Conservation (phyloP, 2,888 invertebrate species). For the Mellilla xanthometata region DNA sequence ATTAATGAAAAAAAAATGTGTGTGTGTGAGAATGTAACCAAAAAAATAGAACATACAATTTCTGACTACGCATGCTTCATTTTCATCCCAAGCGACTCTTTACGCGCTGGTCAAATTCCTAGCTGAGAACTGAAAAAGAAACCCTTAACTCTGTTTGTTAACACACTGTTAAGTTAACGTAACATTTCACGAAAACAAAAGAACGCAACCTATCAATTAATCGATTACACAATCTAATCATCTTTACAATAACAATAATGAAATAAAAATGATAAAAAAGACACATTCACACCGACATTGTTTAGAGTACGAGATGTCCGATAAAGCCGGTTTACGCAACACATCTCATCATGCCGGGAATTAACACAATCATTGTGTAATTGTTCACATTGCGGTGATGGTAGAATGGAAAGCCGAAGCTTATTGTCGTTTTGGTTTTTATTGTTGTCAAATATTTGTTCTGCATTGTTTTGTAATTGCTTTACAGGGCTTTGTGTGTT, state of each 20-base stretch:
- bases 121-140: no score
- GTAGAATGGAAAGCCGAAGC: conserved; percentile 27
- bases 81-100: no score
- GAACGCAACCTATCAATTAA: not conserved
- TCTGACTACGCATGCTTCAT: no score
- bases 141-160: no score
- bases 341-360: conserved; percentile 21
- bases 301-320: conserved; percentile 15
- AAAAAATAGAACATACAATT: no score
- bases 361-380: conserved; percentile 29
- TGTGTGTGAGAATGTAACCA: no score
- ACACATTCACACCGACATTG: conserved; percentile 16
- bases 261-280: conserved; percentile 5
- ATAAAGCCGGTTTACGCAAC: conserved; percentile 23
- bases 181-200: not conserved
- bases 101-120: no score
- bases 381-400: conserved; percentile 22
- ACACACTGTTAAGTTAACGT: no score
- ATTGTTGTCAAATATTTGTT: conserved; percentile 18
- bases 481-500: not conserved
- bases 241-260: conserved; percentile 10
- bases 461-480: not conserved
- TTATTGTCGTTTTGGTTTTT: conserved; percentile 14
- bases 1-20: no score
- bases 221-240: conserved; percentile 11